These are phyloP conservation scores for Stegodyphus dumicola DNA, from an alignment of 1,140 invertebrate genomes.

Conservation along the genomic window DNA sequence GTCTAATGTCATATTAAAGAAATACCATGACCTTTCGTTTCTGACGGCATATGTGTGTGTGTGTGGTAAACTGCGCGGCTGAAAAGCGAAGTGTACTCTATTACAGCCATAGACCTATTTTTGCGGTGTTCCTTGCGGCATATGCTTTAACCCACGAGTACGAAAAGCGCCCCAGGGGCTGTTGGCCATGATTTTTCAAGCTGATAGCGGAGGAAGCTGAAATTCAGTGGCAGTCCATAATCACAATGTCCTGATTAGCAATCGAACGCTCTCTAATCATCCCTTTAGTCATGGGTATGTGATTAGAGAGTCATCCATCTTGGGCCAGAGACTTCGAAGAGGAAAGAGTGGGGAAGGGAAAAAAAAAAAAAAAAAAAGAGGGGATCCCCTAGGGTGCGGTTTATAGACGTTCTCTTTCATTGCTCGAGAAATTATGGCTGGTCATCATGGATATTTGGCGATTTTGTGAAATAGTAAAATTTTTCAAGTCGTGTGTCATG, in stretches of 20 bases:
- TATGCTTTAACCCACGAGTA: background rate
- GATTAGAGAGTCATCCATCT: conserved; percentile 56
- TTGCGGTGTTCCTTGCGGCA: conserved; percentile 38
- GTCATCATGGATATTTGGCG: no score
- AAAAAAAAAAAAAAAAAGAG: conserved; percentile 6
- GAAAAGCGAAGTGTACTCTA: no score
- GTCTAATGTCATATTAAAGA: no score
- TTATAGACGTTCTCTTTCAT: conserved; percentile 25
- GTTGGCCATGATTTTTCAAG: background rate
- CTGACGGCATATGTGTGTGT: no score
- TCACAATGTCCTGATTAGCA: conserved; percentile 60
- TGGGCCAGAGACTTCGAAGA: conserved; percentile 13
- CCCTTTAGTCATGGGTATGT: conserved; percentile 56
- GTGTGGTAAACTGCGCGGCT: no score
- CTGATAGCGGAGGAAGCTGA: conserved; percentile 27
- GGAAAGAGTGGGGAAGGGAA: background rate
- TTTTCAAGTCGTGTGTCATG: no score
- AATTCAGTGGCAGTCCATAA: conserved; percentile 56
- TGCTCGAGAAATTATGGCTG: background rate
- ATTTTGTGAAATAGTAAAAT: no score
- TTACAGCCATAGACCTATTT: background rate
- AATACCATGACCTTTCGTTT: no score
- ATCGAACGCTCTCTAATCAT: conserved; percentile 59
- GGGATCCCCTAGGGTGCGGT: background rate
- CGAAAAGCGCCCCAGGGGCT: background rate